Base-by-base conservation (phyloP, 2,797 vertebrate genomes). In the Xyrichtys novacula region DNA sequence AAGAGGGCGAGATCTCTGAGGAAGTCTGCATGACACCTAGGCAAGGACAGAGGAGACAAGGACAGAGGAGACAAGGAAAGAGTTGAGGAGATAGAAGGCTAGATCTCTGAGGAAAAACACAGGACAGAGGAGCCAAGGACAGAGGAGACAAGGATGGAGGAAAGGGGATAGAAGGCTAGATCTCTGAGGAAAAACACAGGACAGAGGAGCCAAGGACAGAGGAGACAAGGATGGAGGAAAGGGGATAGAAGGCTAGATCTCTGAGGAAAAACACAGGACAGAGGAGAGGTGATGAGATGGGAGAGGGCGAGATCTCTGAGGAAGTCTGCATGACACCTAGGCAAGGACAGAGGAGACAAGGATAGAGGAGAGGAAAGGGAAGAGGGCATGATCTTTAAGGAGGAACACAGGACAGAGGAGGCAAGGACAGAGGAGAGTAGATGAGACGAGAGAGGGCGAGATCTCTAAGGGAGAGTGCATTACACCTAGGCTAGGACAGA, bases 41-140 rank as follows among this genome's bases (percentile, higher is more conserved):
- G n/a, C n/a, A n/a, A n/a, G n/a, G n/a, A 36, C 9, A 3, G 71
- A 84, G 78, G 79, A 87, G 78, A n/a, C n/a, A n/a, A n/a, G n/a
- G n/a, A n/a, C 43, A 3, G 6, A 60, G 64, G 53, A 23, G 16
- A 26, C 34, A 9, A 61, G 25, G 32, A 34, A 1, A 48, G 12
- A 72, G 64, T 76, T 80, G 71, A 42, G 4, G 28, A 5, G 28
- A 29, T 4, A 31, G 7, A 6, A 31, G 19, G 39, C n/a, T n/a
- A n/a, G n/a, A 38, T n/a, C n/a, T n/a, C n/a, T n/a, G n/a, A n/a
- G n/a, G n/a, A n/a, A n/a, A n/a, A n/a, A n/a, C n/a, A n/a, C n/a
- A n/a, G n/a, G n/a, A n/a, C 91, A 94, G 74, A 81, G 60, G 70
- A 90, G 81, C 81, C 88, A 83, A 84, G 85, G 66, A 71, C 81